Conservation (phyloP, 2,113 vertebrate genomes). For the Cisticola juncidis region DNA sequence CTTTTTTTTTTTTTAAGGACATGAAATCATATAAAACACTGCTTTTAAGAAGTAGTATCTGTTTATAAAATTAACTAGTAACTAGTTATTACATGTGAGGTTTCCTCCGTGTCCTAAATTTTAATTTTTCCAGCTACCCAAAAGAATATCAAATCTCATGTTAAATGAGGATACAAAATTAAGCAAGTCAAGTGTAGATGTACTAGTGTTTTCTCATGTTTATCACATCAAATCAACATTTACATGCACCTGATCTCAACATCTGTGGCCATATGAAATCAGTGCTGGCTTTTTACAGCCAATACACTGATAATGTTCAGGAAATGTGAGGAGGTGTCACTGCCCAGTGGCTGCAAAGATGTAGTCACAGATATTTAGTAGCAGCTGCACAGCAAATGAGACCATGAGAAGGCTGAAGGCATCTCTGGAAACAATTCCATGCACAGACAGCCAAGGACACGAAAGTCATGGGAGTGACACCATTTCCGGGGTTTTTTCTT, state of each 20-base stretch:
- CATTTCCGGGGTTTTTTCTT: not conserved
- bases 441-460: not conserved
- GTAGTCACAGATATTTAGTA: not conserved
- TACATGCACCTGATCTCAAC: not conserved
- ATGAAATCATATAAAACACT: not conserved
- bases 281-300: not conserved
- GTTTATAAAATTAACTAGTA: not conserved
- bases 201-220: not conserved
- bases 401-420: not conserved
- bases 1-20: not conserved
- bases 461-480: not conserved
- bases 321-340: not conserved
- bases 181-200: not conserved
- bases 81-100: not conserved
- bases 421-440: not conserved
- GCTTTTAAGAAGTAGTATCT: not conserved
- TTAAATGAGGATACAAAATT: not conserved
- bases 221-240: not conserved
- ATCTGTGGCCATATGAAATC: not conserved
- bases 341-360: not conserved
- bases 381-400: not conserved
- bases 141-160: not conserved
- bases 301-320: not conserved
- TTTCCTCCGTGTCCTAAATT: not conserved
- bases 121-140: not conserved